These are phyloP conservation scores for Nymphalis c-album DNA, from an alignment of 2,888 invertebrate species.

Conservation along the genomic window DNA sequence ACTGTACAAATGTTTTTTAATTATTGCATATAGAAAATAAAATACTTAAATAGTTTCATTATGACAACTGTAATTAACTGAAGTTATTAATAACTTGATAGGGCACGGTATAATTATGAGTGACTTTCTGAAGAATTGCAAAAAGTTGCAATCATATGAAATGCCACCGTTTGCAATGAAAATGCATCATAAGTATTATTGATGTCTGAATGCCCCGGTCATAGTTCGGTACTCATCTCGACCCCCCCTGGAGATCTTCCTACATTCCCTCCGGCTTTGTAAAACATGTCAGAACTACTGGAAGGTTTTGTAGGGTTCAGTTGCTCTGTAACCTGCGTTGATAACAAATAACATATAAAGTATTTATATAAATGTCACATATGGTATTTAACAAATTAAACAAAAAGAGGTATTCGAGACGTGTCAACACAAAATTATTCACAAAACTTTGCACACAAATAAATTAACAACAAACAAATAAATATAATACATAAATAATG, in stretches of 20 bases:
- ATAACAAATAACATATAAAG: conserved; percentile 9
- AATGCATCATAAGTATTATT: neutral
- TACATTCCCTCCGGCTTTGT: conserved; percentile 48
- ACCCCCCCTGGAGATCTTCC: conserved; percentile 62
- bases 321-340: conserved; percentile 76
- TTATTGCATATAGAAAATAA: neutral
- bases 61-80: neutral
- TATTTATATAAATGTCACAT: neutral
- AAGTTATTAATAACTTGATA: no score
- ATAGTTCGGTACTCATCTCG: conserved; percentile 87
- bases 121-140: no score
- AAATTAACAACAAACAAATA: conserved; percentile 28
- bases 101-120: no score
- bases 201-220: conserved; percentile 29
- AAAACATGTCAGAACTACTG: conserved; percentile 46
- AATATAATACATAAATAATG: conserved; percentile 32
- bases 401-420: neutral
- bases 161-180: no score
- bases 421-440: conserved; percentile 39
- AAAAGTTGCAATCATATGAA: no score
- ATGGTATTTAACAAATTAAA: neutral
- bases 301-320: conserved; percentile 56
- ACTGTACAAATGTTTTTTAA: neutral
- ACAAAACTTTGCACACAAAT: conserved; percentile 43
- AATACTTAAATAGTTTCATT: neutral